These are phyloP conservation scores for Zaprionus camerounensis DNA, from an alignment of 1,140 invertebrate species.

Conservation along the genomic window DNA sequence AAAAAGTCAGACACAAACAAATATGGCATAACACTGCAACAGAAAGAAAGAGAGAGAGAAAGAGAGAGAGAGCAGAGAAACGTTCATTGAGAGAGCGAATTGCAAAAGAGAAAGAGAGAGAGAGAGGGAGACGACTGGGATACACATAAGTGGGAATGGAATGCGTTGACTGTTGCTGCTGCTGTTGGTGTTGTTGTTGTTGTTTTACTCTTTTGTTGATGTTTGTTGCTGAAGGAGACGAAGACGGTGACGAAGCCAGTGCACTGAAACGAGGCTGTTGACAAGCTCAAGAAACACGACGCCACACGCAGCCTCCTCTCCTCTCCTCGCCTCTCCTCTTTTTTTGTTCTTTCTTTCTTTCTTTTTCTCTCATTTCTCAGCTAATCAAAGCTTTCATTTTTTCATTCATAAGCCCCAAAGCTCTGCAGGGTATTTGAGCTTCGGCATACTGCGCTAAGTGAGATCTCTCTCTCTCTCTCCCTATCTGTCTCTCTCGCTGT, in stretches of 20 bases:
- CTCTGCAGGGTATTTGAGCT: constrained; percentile 10
- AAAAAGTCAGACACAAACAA: constrained; percentile 31
- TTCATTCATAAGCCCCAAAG: constrained; percentile 30
- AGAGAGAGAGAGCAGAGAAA: constrained; percentile 11
- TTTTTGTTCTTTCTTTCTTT: neutral
- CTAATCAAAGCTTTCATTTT: neutral
- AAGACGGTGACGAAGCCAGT: neutral
- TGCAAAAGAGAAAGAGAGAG: neutral
- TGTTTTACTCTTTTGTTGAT: neutral
- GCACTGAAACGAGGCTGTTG: neutral
- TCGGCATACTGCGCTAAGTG: neutral
- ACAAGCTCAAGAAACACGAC: constrained; percentile 7
- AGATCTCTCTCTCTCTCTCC: neutral
- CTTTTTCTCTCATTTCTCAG: neutral
- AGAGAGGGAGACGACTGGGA: neutral
- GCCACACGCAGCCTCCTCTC: neutral
- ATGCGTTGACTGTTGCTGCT: constrained; percentile 21
- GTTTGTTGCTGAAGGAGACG: neutral
- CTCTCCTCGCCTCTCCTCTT: neutral
- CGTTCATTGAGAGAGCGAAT: neutral
- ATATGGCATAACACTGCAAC: constrained; percentile 31
- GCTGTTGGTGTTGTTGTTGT: constrained; percentile 16
- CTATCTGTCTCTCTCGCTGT: constrained; percentile 16
- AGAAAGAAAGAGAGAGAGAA: neutral
- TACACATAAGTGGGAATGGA: constrained; percentile 35